Percentiles rank a stretch among this genome's conserved stretches.
Evolutionary conservation across 2,797 vertebrate species (phyloP).

Genomic region (Echeneis naucrates): DNA sequence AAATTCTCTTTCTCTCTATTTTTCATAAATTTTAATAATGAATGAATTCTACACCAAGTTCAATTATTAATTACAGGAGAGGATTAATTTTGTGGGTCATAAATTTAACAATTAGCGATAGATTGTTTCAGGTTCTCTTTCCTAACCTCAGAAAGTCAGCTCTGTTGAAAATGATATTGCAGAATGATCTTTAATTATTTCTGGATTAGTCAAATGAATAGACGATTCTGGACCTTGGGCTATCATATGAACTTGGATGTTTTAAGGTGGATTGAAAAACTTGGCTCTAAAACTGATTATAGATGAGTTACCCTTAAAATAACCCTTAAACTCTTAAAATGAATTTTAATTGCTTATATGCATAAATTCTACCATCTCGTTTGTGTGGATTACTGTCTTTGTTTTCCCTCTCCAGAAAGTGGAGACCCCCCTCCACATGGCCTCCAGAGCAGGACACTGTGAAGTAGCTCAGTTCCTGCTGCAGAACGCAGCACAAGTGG

Average conservation of each 20-base stretch:
- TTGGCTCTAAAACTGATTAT: neutral
- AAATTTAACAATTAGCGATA: conserved; percentile 13
- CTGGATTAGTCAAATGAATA: conserved; percentile 14
- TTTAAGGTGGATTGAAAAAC: neutral
- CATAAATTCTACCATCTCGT: neutral
- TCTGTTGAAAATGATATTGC: conserved; percentile 3
- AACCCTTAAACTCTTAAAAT: neutral
- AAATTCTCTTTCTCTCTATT: neutral
- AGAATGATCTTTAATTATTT: conserved; percentile 1
- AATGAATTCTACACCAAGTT: neutral
- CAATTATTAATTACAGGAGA: conserved; percentile 13
- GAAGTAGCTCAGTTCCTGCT: conserved; percentile 96
- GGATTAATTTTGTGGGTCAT: conserved; percentile 29
- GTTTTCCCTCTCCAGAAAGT: conserved; percentile 87
- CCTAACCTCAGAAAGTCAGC: neutral
- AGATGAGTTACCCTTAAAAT: neutral
- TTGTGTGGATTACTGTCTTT: conserved; percentile 27
- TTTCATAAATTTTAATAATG: neutral
- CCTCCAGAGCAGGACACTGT: conserved; percentile 93
- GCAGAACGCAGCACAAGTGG: conserved; percentile 95
- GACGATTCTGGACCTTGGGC: neutral
- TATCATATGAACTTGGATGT: no score
- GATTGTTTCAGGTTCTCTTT: neutral
- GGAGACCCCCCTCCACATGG: conserved; percentile 98
- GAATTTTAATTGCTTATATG: neutral